Evolutionary conservation across 2,797 vertebrate genomes (phyloP).

Genomic region (Gallinago solitaria): DNA sequence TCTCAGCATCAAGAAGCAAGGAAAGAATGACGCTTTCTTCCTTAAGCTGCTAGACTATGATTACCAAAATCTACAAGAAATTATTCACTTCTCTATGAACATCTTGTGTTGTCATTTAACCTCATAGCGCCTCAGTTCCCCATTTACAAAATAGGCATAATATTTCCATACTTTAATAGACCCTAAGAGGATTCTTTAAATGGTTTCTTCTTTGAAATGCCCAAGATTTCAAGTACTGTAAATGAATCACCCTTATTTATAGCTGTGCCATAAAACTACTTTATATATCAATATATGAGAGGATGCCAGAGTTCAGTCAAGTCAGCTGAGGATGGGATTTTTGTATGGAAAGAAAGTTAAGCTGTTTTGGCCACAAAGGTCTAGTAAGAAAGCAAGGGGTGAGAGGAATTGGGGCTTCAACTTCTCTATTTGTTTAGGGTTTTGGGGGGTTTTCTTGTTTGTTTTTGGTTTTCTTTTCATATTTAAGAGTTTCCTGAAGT

Average conservation of each 20-base stretch:
- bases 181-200: background rate
- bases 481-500: background rate
- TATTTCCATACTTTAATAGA: background rate
- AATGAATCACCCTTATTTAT: slow-evolving; percentile 33
- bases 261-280: slow-evolving; percentile 6
- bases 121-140: background rate
- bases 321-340: background rate
- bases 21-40: background rate
- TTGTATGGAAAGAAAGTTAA: background rate
- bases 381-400: background rate
- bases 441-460: no score
- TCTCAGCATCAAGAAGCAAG: background rate
- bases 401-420: background rate
- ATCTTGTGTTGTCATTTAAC: background rate
- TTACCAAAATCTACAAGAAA: background rate
- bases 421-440: background rate
- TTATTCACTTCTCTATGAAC: background rate
- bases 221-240: slow-evolving; percentile 1
- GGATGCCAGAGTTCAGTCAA: slow-evolving; percentile 10
- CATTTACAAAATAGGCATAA: background rate
- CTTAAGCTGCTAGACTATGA: background rate
- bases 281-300: background rate
- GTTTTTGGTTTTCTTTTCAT: background rate
- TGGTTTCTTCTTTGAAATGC: slow-evolving; percentile 8
- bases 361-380: background rate